Conservation (phyloP, 2,888 invertebrate species). For the Elysia crispata region DNA sequence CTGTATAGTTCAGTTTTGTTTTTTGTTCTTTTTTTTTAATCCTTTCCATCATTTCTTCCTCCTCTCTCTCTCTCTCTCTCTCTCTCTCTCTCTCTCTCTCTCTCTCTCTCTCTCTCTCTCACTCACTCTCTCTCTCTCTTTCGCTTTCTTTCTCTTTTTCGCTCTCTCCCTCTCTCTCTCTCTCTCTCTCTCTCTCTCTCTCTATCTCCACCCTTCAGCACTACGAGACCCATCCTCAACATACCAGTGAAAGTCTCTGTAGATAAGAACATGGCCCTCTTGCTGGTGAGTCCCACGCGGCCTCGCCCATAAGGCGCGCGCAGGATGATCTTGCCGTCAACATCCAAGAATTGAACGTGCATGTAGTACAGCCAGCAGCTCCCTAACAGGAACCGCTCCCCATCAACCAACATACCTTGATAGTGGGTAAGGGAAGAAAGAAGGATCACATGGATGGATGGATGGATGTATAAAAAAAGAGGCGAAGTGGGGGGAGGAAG, state of each 20-base stretch:
- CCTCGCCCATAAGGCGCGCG: conserved; percentile 68
- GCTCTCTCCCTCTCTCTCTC: too few species aligned
- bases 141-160: too few species aligned
- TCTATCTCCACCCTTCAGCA: too few species aligned
- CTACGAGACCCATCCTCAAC: too few species aligned
- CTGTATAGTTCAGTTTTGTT: too few species aligned
- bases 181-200: too few species aligned
- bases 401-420: conserved; percentile 69
- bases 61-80: too few species aligned
- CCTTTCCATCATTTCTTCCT: too few species aligned
- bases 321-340: conserved; percentile 58
- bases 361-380: conserved; percentile 70
- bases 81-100: too few species aligned
- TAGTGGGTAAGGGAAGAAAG: neutral
- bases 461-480: neutral
- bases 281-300: conserved; percentile 68
- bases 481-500: conserved; percentile 29
- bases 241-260: conserved; percentile 67
- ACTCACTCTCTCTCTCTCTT: too few species aligned
- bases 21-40: too few species aligned
- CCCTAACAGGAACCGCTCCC: conserved; percentile 67
- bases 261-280: conserved; percentile 65
- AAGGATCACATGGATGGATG: neutral
- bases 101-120: too few species aligned
- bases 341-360: conserved; percentile 66